Evolutionary conservation across 2,113 vertebrate species (phyloP).

Genomic region (Callorhinus ursinus): DNA sequence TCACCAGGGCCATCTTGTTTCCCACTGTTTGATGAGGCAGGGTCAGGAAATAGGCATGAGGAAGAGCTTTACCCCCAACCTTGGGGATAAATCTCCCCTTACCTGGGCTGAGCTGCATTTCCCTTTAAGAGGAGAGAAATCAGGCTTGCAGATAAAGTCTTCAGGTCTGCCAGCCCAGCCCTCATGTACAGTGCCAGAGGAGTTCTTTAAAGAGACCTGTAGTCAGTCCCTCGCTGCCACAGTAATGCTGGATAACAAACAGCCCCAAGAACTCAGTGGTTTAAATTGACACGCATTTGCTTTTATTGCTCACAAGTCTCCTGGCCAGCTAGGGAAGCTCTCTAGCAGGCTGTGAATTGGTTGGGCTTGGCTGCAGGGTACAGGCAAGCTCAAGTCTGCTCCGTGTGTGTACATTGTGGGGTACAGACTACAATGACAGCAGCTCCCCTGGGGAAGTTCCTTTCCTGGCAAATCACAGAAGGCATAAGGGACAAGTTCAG

Average conservation of each 20-base stretch:
- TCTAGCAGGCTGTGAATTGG: background rate
- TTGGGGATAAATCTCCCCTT: background rate
- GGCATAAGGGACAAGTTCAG: background rate
- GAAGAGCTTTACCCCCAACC: background rate
- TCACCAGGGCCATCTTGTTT: background rate
- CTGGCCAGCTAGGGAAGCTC: background rate
- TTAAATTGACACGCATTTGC: background rate
- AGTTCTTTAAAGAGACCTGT: background rate
- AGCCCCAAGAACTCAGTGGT: background rate
- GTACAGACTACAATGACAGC: background rate
- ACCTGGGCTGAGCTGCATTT: background rate
- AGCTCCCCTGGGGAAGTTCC: background rate
- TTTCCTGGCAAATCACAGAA: slow-evolving; percentile 7
- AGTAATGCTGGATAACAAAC: background rate
- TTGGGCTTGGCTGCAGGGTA: background rate
- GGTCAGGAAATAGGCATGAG: background rate
- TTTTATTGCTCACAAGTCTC: background rate
- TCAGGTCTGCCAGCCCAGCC: background rate
- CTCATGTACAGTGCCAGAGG: background rate
- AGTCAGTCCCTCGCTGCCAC: background rate
- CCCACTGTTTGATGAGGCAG: background rate
- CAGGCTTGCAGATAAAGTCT: background rate
- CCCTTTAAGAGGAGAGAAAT: background rate
- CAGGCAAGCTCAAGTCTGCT: background rate
- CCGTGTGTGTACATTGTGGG: background rate